phyloP scores from a whole-genome alignment of 2,113 vertebrate species.

The Azemiops feae region DNA sequence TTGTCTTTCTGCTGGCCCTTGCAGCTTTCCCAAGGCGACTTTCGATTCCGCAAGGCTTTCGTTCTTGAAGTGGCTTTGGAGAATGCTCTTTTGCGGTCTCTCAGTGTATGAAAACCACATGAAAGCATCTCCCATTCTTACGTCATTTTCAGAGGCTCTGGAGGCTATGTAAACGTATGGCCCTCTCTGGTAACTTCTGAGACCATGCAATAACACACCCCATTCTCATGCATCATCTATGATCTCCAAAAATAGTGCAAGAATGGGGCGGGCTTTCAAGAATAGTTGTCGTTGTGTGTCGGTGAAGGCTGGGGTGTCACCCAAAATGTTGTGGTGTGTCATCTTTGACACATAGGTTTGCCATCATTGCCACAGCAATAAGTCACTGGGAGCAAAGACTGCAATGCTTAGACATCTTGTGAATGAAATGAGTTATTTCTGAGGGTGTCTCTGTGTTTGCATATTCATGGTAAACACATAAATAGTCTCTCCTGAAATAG shows the following conservation, averaged over 20 bases:
- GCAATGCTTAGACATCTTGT: background rate
- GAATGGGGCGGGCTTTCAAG: background rate
- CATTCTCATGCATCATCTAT: background rate
- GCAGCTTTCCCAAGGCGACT: background rate
- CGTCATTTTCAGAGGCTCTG: background rate
- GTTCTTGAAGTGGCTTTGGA: background rate
- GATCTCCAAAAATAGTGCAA: background rate
- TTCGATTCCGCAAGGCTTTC: background rate
- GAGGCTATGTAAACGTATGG: background rate
- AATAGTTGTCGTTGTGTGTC: background rate
- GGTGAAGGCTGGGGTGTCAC: background rate
- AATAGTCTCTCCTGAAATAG: background rate
- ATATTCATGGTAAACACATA: background rate
- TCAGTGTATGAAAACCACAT: background rate
- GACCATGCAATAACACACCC: background rate
- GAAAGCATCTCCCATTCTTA: background rate
- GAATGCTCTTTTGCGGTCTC: background rate
- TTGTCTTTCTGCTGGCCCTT: background rate
- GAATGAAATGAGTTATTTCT: background rate
- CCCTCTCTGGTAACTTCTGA: no score
- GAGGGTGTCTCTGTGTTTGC: background rate
- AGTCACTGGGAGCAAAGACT: background rate
- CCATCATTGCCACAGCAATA: background rate
- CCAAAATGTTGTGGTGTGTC: background rate
- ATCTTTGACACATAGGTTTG: background rate